Evolutionary conservation across 2,797 vertebrate species (phyloP).

Genomic region (Sebastes diaconus): DNA sequence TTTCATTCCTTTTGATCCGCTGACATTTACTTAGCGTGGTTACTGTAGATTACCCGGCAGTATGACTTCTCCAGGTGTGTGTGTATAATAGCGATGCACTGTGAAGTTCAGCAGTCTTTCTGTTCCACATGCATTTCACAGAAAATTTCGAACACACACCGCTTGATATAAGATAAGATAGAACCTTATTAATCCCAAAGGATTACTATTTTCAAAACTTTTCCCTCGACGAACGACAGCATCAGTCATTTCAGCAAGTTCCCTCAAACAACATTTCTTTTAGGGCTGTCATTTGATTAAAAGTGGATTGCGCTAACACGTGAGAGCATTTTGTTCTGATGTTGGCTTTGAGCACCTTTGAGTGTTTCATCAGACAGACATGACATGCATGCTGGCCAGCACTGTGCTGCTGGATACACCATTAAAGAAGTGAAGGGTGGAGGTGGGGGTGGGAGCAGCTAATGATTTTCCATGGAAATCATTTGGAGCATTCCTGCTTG

Average conservation of each 20-base stretch:
- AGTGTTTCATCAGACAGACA: constrained; percentile 2
- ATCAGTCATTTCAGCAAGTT: no score
- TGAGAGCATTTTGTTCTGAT: neutral
- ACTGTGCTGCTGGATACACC: neutral
- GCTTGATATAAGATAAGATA: no score
- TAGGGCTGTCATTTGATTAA: no score
- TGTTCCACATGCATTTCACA: neutral
- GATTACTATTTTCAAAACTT: no score
- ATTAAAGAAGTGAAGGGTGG: neutral
- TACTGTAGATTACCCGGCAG: neutral
- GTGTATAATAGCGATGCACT: neutral
- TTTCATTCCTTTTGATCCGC: constrained; percentile 18
- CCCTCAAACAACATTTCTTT: no score
- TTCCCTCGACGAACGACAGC: no score
- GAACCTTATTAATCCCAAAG: no score
- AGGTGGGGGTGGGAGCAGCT: neutral
- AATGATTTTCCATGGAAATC: constrained; percentile 18
- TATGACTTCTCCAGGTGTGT: neutral
- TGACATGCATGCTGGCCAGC: neutral
- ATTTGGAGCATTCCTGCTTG: neutral
- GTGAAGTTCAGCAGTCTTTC: neutral
- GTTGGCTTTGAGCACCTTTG: neutral
- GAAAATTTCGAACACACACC: neutral
- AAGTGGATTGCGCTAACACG: neutral
- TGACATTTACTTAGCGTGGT: constrained; percentile 17